Conservation (phyloP, 2,113 vertebrate genomes). For the Hippocampus mohnikei region DNA sequence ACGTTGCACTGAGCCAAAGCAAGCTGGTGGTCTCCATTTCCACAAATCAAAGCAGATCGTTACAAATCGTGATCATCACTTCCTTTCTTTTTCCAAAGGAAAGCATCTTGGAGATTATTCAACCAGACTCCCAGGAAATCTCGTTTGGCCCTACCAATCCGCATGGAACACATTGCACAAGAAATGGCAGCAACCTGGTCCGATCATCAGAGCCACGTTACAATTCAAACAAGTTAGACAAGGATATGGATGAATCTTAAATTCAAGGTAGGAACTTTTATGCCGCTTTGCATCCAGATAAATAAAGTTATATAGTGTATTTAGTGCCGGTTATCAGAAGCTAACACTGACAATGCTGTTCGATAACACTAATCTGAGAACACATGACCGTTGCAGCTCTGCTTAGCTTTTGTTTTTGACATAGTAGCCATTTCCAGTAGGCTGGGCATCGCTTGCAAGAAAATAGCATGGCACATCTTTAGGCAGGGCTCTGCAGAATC, state of each 20-base stretch:
- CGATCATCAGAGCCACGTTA: conserved; percentile 20
- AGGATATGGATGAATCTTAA: conserved; percentile 30
- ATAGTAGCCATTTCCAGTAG: too few species aligned
- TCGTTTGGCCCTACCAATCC: conserved; percentile 63
- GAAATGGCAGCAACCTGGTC: conserved; percentile 51
- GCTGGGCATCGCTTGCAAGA: too few species aligned
- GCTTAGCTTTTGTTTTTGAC: too few species aligned
- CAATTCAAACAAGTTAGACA: conserved; percentile 31
- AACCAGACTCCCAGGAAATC: conserved; percentile 57
- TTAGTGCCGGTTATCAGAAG: background rate
- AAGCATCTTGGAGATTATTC: conserved; percentile 64
- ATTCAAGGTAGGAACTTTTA: background rate
- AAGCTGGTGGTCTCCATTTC: conserved; percentile 65
- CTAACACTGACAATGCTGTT: background rate
- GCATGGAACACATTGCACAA: conserved; percentile 63
- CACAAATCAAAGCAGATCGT: conserved; percentile 67
- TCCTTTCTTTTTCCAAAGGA: conserved; percentile 62
- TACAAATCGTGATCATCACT: conserved; percentile 66
- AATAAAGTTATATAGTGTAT: background rate
- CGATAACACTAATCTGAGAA: background rate
- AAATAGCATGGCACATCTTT: too few species aligned
- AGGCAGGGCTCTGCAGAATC: too few species aligned
- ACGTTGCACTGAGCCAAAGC: conserved; percentile 58
- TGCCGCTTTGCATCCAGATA: background rate
- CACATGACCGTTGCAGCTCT: background rate